These are phyloP conservation scores for Acyrthosiphon pisum DNA, from an alignment of 1,140 invertebrate species.

Conservation along the genomic window DNA sequence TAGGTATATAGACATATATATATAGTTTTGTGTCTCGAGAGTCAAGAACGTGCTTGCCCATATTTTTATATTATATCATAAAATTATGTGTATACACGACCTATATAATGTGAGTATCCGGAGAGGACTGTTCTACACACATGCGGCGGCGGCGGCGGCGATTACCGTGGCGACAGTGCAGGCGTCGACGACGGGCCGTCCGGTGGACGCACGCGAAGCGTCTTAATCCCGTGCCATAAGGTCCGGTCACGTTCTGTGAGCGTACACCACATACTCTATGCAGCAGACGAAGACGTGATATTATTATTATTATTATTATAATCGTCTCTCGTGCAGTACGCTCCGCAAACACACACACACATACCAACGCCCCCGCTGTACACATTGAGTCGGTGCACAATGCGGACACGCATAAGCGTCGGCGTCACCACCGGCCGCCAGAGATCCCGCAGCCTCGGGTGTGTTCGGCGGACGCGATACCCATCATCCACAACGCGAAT, in stretches of 20 bases:
- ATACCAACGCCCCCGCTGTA: conserved; percentile 7
- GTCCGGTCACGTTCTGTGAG: conserved; percentile 41
- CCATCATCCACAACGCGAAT: not conserved
- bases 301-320: not conserved
- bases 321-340: not conserved
- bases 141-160: not conserved
- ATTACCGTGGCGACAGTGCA: not conserved
- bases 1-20: too few relatives aligned
- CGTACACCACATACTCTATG: not conserved
- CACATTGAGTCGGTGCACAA: not conserved
- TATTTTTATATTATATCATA: not conserved
- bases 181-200: conserved; percentile 37
- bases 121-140: not conserved
- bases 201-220: conserved; percentile 14
- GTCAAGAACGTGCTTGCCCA: too few relatives aligned
- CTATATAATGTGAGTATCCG: not conserved
- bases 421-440: not conserved
- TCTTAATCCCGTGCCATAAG: conserved; percentile 37
- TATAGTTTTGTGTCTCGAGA: not conserved
- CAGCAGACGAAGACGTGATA: not conserved
- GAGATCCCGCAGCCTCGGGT: not conserved
- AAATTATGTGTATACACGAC: not conserved
- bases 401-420: not conserved
- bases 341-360: not conserved
- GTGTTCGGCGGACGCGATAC: not conserved